phyloP scores from a whole-genome alignment of 2,888 invertebrate genomes.

The Hyposoter dolosus region DNA sequence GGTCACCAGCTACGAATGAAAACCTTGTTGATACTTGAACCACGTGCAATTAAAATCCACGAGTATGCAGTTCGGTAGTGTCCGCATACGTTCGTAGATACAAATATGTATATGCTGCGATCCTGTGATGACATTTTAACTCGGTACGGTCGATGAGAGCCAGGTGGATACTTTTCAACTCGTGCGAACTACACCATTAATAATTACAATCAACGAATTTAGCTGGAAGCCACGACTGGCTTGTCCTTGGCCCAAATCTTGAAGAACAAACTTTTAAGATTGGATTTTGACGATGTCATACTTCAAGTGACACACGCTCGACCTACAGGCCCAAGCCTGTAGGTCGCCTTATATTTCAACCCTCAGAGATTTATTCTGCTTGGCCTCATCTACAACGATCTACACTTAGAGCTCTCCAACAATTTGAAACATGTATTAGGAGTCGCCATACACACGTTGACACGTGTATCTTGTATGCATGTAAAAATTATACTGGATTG shows the following conservation, averaged over 20 bases:
- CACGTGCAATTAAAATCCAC: conserved; percentile 43
- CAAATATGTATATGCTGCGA: conserved; percentile 18
- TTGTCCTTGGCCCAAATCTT: conserved; percentile 76
- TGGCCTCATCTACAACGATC: conserved; percentile 21
- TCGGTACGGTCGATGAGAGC: conserved; percentile 44
- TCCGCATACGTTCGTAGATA: background rate
- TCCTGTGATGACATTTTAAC: conserved; percentile 61
- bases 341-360: conserved; percentile 18
- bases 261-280: conserved; percentile 65
- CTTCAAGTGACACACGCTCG: conserved; percentile 38
- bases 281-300: conserved; percentile 51
- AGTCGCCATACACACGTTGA: background rate
- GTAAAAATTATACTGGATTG: background rate
- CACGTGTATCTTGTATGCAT: background rate
- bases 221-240: conserved; percentile 71
- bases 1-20: conserved; percentile 68
- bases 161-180: conserved; percentile 68
- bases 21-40: conserved; percentile 64
- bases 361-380: conserved; percentile 24
- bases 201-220: conserved; percentile 68
- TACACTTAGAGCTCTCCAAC: conserved; percentile 9
- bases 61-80: conserved; percentile 3
- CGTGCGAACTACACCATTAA: conserved; percentile 76
- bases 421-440: conserved; percentile 10
- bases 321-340: conserved; percentile 28